A percentile compares a stretch with the other conserved stretches of the same genome.
phyloP scores from a whole-genome alignment of 2,797 vertebrate genomes.

The Lindbergichthys nudifrons region DNA sequence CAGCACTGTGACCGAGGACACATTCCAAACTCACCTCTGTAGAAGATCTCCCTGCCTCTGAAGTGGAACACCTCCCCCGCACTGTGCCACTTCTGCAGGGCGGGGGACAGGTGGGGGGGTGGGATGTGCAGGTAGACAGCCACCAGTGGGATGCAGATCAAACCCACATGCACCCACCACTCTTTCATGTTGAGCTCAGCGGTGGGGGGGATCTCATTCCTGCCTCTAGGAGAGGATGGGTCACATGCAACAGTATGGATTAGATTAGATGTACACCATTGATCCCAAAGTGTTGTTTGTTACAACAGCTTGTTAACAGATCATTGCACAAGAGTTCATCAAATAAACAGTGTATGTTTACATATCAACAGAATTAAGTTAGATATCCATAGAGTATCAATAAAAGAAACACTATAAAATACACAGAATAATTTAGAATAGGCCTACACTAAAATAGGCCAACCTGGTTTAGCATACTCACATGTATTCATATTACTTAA shows the following conservation, averaged over 20 bases:
- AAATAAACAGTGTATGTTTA: neutral
- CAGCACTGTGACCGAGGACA: too few species aligned
- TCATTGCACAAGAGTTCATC: too few species aligned
- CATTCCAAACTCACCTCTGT: slow-evolving; percentile 84
- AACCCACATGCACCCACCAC: slow-evolving; percentile 93
- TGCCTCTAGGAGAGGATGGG: slow-evolving; percentile 24
- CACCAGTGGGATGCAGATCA: slow-evolving; percentile 90
- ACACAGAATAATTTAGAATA: too few species aligned
- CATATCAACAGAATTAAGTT: too few species aligned
- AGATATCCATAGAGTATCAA: too few species aligned
- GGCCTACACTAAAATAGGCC: too few species aligned
- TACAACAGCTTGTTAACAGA: too few species aligned
- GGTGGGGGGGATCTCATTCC: slow-evolving; percentile 59
- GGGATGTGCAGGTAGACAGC: slow-evolving; percentile 95
- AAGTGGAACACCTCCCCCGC: slow-evolving; percentile 88
- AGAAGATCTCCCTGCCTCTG: slow-evolving; percentile 89
- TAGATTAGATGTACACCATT: too few species aligned
- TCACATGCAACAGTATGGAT: neutral
- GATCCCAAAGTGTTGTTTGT: too few species aligned
- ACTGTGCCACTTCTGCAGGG: slow-evolving; percentile 89
- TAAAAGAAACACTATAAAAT: too few species aligned
- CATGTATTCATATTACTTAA: too few species aligned
- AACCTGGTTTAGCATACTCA: too few species aligned
- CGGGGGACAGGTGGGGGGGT: slow-evolving; percentile 88
- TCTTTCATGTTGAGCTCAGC: slow-evolving; percentile 88